Conservation (phyloP, 2,888 invertebrate species). For the Lapara coniferarum region DNA sequence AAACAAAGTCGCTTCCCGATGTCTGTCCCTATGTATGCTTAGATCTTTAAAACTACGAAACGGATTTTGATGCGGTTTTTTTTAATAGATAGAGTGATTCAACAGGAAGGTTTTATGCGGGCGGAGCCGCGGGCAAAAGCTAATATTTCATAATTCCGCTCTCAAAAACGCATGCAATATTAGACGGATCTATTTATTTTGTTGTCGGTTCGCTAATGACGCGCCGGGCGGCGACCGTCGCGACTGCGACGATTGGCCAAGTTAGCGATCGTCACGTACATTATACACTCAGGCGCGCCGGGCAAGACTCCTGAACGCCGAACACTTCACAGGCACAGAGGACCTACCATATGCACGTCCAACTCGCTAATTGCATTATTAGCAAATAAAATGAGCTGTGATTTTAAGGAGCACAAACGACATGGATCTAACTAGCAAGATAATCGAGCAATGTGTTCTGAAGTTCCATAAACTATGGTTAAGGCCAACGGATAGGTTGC, state of each 20-base stretch:
- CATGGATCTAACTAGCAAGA: conserved; percentile 33
- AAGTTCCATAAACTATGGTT: conserved; percentile 45
- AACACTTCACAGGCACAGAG: conserved; percentile 41
- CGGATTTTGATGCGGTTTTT: no score
- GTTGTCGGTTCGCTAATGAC: conserved; percentile 50
- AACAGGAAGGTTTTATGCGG: no score
- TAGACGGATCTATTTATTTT: conserved; percentile 11
- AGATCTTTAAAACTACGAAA: no score
- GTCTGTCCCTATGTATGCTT: no score
- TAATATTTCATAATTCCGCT: conserved; percentile 4
- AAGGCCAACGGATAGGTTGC: conserved; percentile 40
- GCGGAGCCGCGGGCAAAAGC: no score
- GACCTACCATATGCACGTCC: neutral
- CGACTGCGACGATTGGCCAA: conserved; percentile 63
- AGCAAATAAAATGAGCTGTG: neutral
- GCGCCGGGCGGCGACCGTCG: conserved; percentile 36
- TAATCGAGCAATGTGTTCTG: conserved; percentile 43
- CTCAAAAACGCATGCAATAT: neutral
- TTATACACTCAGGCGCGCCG: conserved; percentile 64
- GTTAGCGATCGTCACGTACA: conserved; percentile 77
- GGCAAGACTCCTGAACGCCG: conserved; percentile 48
- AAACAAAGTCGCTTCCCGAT: no score
- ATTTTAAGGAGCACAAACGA: neutral
- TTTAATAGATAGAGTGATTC: no score
- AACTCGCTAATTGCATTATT: conserved; percentile 49